Evolutionary conservation across 2,113 vertebrate species (phyloP).

Genomic region (Melospiza georgiana): DNA sequence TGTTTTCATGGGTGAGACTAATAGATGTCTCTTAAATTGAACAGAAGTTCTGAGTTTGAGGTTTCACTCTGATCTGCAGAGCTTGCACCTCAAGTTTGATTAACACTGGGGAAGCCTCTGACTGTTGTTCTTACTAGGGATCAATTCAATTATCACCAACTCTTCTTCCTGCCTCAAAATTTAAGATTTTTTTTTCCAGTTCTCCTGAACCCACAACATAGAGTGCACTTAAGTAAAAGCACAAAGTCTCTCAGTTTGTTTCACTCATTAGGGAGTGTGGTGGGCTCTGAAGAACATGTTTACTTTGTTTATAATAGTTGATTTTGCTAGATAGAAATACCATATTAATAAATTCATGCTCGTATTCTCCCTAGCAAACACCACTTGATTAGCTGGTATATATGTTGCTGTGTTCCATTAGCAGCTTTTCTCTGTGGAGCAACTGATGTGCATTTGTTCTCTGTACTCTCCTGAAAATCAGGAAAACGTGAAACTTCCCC

Average conservation of each 20-base stretch:
- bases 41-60: background rate
- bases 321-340: background rate
- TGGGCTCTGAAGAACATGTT: background rate
- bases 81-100: background rate
- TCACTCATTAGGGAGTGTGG: background rate
- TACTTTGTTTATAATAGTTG: background rate
- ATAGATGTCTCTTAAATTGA: background rate
- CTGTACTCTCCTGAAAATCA: background rate
- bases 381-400: background rate
- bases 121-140: background rate
- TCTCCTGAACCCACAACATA: background rate
- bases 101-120: background rate
- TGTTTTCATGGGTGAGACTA: background rate
- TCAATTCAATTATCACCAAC: background rate
- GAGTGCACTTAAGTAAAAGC: background rate
- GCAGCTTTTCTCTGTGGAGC: background rate
- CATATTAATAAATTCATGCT: background rate
- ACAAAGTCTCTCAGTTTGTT: background rate
- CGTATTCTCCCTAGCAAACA: background rate
- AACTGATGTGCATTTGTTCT: background rate
- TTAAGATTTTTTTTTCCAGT: background rate
- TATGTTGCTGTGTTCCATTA: background rate
- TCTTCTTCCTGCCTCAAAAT: background rate
- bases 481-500: background rate
- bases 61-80: background rate